These are phyloP conservation scores for Chironomus tentans DNA, from an alignment of 2,888 invertebrate species.

Conservation along the genomic window DNA sequence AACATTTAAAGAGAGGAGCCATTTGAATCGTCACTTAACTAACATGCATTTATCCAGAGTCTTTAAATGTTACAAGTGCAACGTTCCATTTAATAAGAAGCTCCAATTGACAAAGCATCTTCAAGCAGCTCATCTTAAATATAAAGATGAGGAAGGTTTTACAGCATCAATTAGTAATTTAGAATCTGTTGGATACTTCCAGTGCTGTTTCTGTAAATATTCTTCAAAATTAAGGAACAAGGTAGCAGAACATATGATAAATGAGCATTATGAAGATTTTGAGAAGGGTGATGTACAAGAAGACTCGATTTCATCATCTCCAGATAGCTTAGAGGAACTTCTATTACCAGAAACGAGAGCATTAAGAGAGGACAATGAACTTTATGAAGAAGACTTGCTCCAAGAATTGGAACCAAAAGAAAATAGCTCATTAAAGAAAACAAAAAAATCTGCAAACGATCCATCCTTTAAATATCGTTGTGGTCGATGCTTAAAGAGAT, in stretches of 20 bases:
- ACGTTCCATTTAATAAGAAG: not conserved
- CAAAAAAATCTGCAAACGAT: not conserved
- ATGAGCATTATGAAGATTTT: constrained; percentile 7
- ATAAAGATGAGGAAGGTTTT: not conserved
- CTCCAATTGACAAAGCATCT: not conserved
- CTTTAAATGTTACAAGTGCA: not conserved
- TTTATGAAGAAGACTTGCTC: not conserved
- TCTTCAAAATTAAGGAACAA: not conserved
- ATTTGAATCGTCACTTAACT: not conserved
- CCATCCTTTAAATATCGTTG: not conserved
- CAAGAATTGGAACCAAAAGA: not conserved
- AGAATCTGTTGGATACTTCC: not conserved
- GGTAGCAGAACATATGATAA: not conserved
- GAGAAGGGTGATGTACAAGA: not conserved
- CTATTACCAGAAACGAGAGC: not conserved
- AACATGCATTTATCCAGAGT: not conserved
- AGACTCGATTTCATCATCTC: not conserved
- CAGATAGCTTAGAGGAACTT: not conserved
- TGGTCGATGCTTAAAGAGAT: not conserved
- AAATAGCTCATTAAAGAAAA: not conserved
- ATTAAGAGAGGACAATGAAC: not conserved
- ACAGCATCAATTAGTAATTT: not conserved
- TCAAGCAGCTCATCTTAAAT: not conserved
- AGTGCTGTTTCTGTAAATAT: not conserved
- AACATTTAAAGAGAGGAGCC: not conserved